Base-by-base conservation (phyloP, 1,140 invertebrate species). In the Drosophila bocqueti region DNA sequence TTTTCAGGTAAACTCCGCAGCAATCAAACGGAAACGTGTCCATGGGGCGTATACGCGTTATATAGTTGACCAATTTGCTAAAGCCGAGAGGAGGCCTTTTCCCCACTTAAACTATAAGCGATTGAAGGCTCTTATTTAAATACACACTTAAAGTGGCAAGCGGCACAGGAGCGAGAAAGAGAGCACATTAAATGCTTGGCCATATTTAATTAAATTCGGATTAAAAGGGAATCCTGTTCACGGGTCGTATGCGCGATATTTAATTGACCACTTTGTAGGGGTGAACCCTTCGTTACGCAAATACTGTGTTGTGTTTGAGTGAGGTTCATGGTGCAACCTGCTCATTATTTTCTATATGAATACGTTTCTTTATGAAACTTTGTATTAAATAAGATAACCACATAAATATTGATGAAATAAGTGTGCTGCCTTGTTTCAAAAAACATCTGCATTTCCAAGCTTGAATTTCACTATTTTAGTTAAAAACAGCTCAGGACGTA, bases 1-100 rank as follows among this genome's bases (percentile, higher is more conserved):
- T 89, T 89, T 89, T 73, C 74, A 84, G 69, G 65, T 73, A 84
- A 89, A 89, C 73, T 81, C 68, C 65, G n/a, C 49, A 67, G 42
- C 57, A 52, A 50, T 65, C 58, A 67, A 67, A 47, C 42, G 29
- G 29, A 45, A 54, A 54, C 67, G 63, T 71, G 67, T 68, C 67
- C 67, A 71, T 57, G 65, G 50, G 57, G 65, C 57, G 58, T 78
- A 61, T 76, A 42, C 62, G 69, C 65, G 50, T 58, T 78, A 58
- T 68, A 61, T 45, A 61, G 74, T 78, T 78, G 64, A 68, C 64
- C 67, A 71, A 68, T 71, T 68, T 71, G 42, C 49, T 68, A 13
- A 24, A 34, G 24, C n/a, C 7, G 29, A 52, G 50, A 40, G 13
- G 36, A 47, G 46, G 47, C 49, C 43, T 43, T 38, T 54, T 38